Percentiles rank a stretch among this genome's conserved stretches.
Conservation (phyloP, 2,113 vertebrate genomes). For the Piprites chloris region DNA sequence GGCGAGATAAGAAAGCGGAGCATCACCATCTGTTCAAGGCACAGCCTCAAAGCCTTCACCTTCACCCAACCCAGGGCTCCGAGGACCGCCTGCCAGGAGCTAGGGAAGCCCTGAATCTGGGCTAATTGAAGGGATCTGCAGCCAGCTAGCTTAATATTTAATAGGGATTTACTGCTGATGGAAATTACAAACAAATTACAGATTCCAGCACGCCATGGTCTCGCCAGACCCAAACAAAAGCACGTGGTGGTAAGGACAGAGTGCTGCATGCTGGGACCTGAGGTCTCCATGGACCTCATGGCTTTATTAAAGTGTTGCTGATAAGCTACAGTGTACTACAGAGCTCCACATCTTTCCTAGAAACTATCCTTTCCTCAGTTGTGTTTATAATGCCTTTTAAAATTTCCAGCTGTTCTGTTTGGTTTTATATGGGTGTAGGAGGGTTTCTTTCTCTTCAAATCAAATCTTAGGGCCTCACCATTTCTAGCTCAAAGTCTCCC, state of each 20-base stretch:
- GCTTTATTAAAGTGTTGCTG: background rate
- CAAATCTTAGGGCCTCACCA: background rate
- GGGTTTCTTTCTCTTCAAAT: background rate
- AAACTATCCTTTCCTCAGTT: background rate
- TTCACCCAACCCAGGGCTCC: background rate
- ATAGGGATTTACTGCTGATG: background rate
- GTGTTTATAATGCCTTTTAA: background rate
- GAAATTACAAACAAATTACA: background rate
- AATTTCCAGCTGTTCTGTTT: background rate
- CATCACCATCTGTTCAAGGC: background rate
- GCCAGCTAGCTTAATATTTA: background rate
- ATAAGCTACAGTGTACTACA: background rate
- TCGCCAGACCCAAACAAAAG: background rate
- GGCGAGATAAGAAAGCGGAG: background rate
- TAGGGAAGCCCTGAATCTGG: background rate
- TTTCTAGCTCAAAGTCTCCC: constrained; percentile 25
- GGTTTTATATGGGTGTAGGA: background rate
- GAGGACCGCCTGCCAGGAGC: background rate
- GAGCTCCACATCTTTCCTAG: background rate
- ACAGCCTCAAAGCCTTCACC: fast-evolving
- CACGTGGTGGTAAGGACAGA: background rate
- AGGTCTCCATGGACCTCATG: background rate
- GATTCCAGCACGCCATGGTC: background rate
- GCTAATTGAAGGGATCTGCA: background rate
- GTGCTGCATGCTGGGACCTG: fast-evolving